A percentile compares a stretch with the other conserved stretches of the same genome.
Evolutionary conservation across 2,888 invertebrate species (phyloP).

Genomic region (Mesorhabditis sp.): DNA sequence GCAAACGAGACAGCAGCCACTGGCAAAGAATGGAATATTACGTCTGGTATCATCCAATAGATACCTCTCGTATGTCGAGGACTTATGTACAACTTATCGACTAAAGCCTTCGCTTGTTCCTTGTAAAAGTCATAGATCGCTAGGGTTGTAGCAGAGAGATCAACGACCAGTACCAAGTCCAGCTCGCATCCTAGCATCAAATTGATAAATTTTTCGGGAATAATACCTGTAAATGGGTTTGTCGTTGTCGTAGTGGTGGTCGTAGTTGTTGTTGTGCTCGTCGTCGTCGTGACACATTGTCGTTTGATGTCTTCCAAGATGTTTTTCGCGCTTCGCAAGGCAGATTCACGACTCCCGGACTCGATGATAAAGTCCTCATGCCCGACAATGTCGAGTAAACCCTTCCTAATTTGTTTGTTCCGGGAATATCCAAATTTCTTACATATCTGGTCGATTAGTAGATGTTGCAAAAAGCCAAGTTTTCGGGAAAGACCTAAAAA

Average conservation of each 20-base stretch:
- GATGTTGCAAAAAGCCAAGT: slow-evolving; percentile 5
- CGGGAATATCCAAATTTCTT: background rate
- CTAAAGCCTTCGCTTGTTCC: background rate
- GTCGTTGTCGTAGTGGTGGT: background rate
- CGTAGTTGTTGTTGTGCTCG: background rate
- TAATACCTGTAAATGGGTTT: slow-evolving; percentile 2
- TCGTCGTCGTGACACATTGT: background rate
- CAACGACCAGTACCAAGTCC: background rate
- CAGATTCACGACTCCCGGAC: background rate
- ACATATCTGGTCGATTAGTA: slow-evolving; percentile 2
- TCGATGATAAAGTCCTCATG: slow-evolving; percentile 6
- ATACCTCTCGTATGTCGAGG: slow-evolving; percentile 3
- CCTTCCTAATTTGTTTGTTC: background rate
- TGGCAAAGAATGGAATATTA: background rate
- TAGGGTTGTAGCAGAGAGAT: background rate
- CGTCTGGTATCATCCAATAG: background rate
- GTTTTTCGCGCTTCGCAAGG: background rate
- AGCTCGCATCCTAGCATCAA: background rate
- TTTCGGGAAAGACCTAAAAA: slow-evolving; percentile 3
- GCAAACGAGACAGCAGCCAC: background rate
- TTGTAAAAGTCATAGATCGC: background rate
- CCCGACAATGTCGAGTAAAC: slow-evolving; percentile 6
- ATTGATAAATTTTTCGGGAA: background rate
- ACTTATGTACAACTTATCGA: background rate
- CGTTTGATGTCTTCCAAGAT: slow-evolving; percentile 2